phyloP scores from a whole-genome alignment of 2,888 invertebrate species.

The Tetragonula carbonaria region DNA sequence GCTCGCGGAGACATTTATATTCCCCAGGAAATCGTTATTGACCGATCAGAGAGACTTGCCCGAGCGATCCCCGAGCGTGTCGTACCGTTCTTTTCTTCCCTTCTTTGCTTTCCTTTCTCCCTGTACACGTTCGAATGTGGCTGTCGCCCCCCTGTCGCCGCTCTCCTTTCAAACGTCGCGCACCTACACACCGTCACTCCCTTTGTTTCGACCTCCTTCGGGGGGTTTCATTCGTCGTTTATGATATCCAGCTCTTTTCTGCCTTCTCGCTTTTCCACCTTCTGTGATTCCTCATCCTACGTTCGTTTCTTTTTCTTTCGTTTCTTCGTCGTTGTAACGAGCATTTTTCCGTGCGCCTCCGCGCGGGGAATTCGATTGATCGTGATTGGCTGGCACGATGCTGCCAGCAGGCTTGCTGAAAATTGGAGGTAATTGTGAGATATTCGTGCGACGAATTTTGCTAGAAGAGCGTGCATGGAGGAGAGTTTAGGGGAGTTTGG shows the following conservation, averaged over 20 bases:
- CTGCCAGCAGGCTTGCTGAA: neutral
- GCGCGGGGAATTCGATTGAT: neutral
- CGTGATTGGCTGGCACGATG: neutral
- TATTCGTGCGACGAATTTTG: neutral
- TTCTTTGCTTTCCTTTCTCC: conserved; percentile 1
- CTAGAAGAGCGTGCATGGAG: too few relatives aligned
- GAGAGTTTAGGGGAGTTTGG: too few relatives aligned
- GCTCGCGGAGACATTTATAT: conserved; percentile 75
- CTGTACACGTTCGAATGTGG: neutral
- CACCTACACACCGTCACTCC: neutral
- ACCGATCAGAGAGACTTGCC: conserved; percentile 61
- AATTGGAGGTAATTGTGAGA: neutral
- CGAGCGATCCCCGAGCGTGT: conserved; percentile 47
- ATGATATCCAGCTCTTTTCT: conserved; percentile 41
- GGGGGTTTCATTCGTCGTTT: conserved; percentile 37
- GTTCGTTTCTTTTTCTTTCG: conserved; percentile 2
- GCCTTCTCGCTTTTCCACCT: neutral
- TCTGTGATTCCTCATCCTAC: neutral
- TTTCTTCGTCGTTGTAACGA: neutral
- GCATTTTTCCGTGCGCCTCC: neutral
- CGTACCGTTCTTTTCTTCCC: conserved; percentile 27
- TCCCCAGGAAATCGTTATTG: conserved; percentile 74
- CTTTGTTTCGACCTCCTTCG: conserved; percentile 35
- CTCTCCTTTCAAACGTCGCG: conserved; percentile 23
- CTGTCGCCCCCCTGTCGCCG: conserved; percentile 19